These are phyloP conservation scores for Hesperophylax magnus DNA, from an alignment of 1,140 invertebrate species.

Conservation along the genomic window DNA sequence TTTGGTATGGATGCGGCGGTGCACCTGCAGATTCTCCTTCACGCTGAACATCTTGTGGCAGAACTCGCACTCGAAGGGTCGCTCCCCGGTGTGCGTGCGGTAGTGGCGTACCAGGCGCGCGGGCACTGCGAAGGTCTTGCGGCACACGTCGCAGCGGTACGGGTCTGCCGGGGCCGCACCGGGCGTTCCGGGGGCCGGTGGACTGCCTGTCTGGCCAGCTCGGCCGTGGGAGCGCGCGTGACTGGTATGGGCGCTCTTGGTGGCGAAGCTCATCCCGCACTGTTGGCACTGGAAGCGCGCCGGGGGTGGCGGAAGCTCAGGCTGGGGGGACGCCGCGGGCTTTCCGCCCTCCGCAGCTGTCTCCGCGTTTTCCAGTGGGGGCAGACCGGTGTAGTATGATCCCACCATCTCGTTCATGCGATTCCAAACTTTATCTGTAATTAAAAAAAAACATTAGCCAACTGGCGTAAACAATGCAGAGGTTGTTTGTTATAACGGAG, in stretches of 20 bases:
- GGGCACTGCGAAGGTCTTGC: conserved; percentile 92
- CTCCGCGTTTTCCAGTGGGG: conserved; percentile 49
- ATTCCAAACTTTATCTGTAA: conserved; percentile 63
- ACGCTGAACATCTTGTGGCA: conserved; percentile 94
- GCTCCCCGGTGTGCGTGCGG: conserved; percentile 90
- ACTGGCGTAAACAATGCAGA: not conserved
- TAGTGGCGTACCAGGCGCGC: conserved; percentile 93
- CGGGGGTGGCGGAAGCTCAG: conserved; percentile 65
- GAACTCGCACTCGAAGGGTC: conserved; percentile 91
- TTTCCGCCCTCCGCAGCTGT: conserved; percentile 52
- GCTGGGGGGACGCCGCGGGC: conserved; percentile 45
- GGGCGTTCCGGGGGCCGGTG: conserved; percentile 60
- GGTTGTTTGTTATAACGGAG: not conserved
- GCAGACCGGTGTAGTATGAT: conserved; percentile 60
- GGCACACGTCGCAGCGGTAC: conserved; percentile 91
- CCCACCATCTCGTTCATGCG: conserved; percentile 66
- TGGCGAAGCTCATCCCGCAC: conserved; percentile 73
- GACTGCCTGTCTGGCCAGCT: conserved; percentile 52
- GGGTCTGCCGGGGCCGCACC: conserved; percentile 73
- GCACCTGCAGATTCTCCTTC: conserved; percentile 92
- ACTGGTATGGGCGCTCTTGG: conserved; percentile 73
- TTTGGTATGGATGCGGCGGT: conserved; percentile 92
- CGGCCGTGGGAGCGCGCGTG: conserved; percentile 72
- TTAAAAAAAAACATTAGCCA: conserved; percentile 47
- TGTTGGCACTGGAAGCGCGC: conserved; percentile 70